These are phyloP conservation scores for Polydrusus cervinus DNA, from an alignment of 2,888 invertebrate genomes.

Conservation along the genomic window DNA sequence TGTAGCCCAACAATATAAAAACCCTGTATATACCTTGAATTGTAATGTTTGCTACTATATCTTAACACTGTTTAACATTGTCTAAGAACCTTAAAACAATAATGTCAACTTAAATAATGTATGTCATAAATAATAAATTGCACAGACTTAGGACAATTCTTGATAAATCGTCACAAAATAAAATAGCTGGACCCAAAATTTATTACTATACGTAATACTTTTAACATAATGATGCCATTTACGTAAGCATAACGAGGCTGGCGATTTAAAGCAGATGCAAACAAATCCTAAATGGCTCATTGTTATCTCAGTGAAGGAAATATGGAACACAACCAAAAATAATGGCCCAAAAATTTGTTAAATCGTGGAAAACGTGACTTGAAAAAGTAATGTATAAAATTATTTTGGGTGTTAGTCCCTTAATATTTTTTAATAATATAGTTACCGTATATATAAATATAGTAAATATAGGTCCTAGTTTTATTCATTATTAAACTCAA, in stretches of 20 bases:
- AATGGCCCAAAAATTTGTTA: conserved; percentile 21
- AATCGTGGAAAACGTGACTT: conserved; percentile 17
- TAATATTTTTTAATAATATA: not conserved
- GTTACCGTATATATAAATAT: too few relatives aligned
- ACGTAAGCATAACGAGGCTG: conserved; percentile 18
- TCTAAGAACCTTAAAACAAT: too few relatives aligned
- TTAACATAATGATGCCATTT: conserved; percentile 29
- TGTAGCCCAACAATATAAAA: too few relatives aligned
- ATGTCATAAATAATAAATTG: conserved; percentile 15
- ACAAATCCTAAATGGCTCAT: conserved; percentile 28
- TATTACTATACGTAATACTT: conserved; percentile 23
- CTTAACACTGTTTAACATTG: too few relatives aligned
- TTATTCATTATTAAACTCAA: too few relatives aligned
- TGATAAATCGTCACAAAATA: conserved; percentile 12
- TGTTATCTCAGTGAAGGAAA: conserved; percentile 20
- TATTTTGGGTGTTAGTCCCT: not conserved
- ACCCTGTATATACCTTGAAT: too few relatives aligned
- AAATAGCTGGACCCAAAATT: conserved; percentile 15
- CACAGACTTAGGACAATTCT: conserved; percentile 3
- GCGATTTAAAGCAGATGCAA: conserved; percentile 28
- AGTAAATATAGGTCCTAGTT: too few relatives aligned
- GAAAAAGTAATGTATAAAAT: conserved; percentile 1
- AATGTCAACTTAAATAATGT: not conserved
- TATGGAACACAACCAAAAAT: conserved; percentile 24
- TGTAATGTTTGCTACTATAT: too few relatives aligned